Evolutionary conservation across 2,797 vertebrate species (phyloP).

Genomic region (Sebastes matsubarae): DNA sequence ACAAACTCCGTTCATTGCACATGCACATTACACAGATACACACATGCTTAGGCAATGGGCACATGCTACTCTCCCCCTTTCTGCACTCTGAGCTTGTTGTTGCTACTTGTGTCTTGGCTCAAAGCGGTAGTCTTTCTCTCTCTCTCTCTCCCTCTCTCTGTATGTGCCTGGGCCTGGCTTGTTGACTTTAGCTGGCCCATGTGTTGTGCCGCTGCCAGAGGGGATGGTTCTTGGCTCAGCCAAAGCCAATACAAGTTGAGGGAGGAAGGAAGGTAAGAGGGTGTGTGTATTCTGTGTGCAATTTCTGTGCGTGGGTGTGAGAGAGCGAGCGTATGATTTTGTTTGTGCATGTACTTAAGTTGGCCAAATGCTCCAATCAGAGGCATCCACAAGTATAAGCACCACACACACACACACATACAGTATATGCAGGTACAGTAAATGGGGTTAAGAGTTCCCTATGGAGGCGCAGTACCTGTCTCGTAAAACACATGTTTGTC

Average conservation of each 20-base stretch:
- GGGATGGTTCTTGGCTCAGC: conserved; percentile 59
- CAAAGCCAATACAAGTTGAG: conserved; percentile 60
- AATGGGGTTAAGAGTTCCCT: conserved; percentile 4
- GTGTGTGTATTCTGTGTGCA: conserved; percentile 22
- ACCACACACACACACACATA: background rate
- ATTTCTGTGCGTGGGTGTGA: conserved; percentile 17
- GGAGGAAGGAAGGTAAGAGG: conserved; percentile 53
- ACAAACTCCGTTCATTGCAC: background rate
- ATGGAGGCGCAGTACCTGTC: conserved; percentile 16
- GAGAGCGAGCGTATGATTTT: conserved; percentile 40
- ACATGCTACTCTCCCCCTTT: background rate
- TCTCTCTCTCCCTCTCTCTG: conserved; percentile 3
- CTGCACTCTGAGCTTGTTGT: conserved; percentile 45
- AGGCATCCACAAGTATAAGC: background rate
- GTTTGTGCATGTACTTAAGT: conserved; percentile 40
- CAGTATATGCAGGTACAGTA: conserved; percentile 1
- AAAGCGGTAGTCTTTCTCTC: conserved; percentile 10
- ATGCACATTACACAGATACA: background rate
- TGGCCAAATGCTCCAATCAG: conserved; percentile 20
- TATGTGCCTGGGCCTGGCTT: conserved; percentile 73
- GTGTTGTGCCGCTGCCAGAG: conserved; percentile 70
- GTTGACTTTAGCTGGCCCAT: conserved; percentile 79
- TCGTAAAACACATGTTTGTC: conserved; percentile 23
- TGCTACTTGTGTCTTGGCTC: conserved; percentile 56
- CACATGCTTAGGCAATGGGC: background rate